Base-by-base conservation (phyloP, 2,888 invertebrate species). In the Meiosimyza decipiens region DNA sequence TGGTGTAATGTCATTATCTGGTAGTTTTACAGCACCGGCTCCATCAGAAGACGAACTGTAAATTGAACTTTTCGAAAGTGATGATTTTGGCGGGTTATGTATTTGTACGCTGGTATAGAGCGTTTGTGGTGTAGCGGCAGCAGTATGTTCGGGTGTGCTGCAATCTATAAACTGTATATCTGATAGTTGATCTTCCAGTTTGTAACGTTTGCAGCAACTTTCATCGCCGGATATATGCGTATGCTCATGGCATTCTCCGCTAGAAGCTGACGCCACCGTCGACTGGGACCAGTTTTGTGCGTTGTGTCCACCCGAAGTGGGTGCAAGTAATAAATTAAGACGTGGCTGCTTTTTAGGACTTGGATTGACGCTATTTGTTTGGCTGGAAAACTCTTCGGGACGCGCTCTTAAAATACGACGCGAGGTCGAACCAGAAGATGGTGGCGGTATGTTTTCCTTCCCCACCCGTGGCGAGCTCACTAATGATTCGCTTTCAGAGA, bases 161-260 rank as follows among this genome's bases (percentile, higher is more conserved):
- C 94, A 94, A 86, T 95, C 95, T 77, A 95, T 95, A 87, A 92
- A 95, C 72, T 94, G 92, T 76, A 95, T 91, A 79, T 93, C 92
- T 0, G 93, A 91, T 7, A 95, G 88, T 80, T 94, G 93, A 85
- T 94, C 94, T 80, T 95, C 95, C 0, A 95, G 87, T 66, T 93
- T 90, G 7, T 91, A 91, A 0, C 94, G 90, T 75, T 92, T 92
- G 71, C 91, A 88, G 74, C 89, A 89, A 79, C 87, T 87, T 82
- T 88, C 88, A 68, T 90, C 89, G 12, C 84, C 81, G 47, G 81
- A 81, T 1, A 81, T 68, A 68, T 84, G 83, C 66, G 81, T 81
- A 68, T 83, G 83, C 22, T 79, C 78, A 55, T 82, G 79, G 67
- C 84, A 83, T 69, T 18, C 72, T 71, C 60, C 70, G 69, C 54